phyloP scores from a whole-genome alignment of 2,113 vertebrate species.

The Edolisoma coerulescens region DNA sequence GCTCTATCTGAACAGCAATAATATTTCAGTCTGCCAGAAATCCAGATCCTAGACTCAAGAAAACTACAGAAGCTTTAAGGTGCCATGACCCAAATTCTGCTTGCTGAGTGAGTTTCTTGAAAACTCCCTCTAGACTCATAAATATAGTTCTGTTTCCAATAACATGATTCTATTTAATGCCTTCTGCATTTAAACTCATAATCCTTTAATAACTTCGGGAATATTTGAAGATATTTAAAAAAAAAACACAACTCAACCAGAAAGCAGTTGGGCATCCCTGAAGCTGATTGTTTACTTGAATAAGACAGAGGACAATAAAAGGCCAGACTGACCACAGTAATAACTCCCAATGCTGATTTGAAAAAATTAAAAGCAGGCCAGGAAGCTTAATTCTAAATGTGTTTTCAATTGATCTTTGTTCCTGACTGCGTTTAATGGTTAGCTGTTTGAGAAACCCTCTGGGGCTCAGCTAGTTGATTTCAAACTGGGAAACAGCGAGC shows the following conservation, averaged over 20 bases:
- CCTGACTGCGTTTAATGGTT: background rate
- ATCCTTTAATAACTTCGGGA: background rate
- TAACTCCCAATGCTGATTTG: background rate
- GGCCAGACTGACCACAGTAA: background rate
- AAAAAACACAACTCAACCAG: background rate
- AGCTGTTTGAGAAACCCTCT: constrained; percentile 16
- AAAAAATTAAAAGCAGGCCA: constrained; percentile 48
- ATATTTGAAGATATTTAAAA: background rate
- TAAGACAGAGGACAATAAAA: background rate
- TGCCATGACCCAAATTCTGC: background rate
- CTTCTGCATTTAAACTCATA: constrained; percentile 15
- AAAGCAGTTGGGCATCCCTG: background rate
- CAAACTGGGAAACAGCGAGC: background rate
- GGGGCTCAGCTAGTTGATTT: background rate
- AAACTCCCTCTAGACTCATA: background rate
- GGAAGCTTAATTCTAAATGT: constrained; percentile 44
- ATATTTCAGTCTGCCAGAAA: background rate
- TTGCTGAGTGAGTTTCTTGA: background rate
- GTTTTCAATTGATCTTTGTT: constrained; percentile 51
- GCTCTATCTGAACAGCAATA: background rate
- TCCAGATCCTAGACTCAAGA: background rate
- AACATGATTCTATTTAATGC: background rate
- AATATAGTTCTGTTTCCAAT: background rate
- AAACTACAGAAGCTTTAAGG: background rate
- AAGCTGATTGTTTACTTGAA: background rate